Evolutionary conservation across 2,113 vertebrate species (phyloP), one percentile per base, ranked within the genome.

Genomic region (Ptilorrhoa leucosticta): DNA sequence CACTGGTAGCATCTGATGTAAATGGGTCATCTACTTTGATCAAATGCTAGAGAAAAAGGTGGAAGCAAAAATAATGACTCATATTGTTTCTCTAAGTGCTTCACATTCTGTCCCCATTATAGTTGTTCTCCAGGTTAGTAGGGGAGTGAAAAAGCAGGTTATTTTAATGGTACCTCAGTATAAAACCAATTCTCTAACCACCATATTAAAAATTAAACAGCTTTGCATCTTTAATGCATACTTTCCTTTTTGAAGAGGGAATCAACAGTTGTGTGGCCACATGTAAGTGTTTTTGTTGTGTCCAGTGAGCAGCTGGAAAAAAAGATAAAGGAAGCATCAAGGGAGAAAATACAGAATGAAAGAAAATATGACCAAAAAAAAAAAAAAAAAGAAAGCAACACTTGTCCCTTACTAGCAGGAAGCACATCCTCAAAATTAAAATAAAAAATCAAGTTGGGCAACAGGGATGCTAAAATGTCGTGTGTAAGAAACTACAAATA

Each of bases 221-320:
- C 39, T 92, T 89, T 93, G 79, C 81, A 95, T 92, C 76, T 94
- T 96, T 97, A 94, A 96, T 96, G 75, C 30, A 42, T 48, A 56
- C 47, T 73, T 94, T 75, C 28, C 44, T 69, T 90, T 93, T 86
- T 84, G 83, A 83, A 93, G 75, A 61, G 7, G 5, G 65, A 90
- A 78, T 90, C 77, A 84, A 90, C 90, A 90, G 45, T 82, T 94
- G 57, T 37, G 42, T 51, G 69, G 50, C 51, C 22, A 17, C 61
- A 85, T 45, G 6, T 31, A 78, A 77, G 35, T 44, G 44, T 70
- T 95, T 84, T 65, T 77, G 8, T 57, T 69, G 50, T 26, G 26
- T 53, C 44, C 61, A 77, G 2, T 66, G 28, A 73, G 40, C 44
- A 95, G 35, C 30, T 16, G 11, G 39, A 61, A 89, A 69, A 69